These are phyloP conservation scores for Cathartes aura DNA, from an alignment of 2,113 vertebrate genomes.

Conservation along the genomic window DNA sequence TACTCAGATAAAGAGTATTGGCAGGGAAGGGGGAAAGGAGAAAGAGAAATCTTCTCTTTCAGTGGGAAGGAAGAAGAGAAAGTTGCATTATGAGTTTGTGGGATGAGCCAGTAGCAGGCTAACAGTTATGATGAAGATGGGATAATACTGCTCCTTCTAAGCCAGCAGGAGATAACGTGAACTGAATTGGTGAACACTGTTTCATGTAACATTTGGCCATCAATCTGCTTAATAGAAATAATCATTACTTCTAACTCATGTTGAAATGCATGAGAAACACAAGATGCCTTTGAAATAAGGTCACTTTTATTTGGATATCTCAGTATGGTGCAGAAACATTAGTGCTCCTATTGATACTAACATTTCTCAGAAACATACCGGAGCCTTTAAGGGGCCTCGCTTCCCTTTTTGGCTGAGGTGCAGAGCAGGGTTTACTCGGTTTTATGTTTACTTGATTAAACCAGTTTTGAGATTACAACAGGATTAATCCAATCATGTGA, in stretches of 20 bases:
- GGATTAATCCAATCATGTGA: background rate
- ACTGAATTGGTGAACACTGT: background rate
- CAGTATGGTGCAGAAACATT: background rate
- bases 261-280: background rate
- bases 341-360: background rate
- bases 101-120: background rate
- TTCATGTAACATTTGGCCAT: background rate
- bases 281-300: background rate
- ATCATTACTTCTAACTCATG: background rate
- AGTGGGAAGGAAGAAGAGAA: background rate
- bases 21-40: background rate
- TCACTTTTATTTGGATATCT: background rate
- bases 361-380: background rate
- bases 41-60: background rate
- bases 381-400: accelerated
- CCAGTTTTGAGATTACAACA: slow-evolving; percentile 21
- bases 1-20: background rate
- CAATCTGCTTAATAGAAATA: background rate
- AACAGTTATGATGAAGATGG: background rate
- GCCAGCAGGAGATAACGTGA: background rate
- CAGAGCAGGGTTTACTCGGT: background rate
- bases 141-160: background rate
- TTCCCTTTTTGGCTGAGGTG: background rate
- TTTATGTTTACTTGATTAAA: background rate
- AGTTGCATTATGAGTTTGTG: background rate